phyloP scores from a whole-genome alignment of 2,888 invertebrate species.

The Eledona agricola region DNA sequence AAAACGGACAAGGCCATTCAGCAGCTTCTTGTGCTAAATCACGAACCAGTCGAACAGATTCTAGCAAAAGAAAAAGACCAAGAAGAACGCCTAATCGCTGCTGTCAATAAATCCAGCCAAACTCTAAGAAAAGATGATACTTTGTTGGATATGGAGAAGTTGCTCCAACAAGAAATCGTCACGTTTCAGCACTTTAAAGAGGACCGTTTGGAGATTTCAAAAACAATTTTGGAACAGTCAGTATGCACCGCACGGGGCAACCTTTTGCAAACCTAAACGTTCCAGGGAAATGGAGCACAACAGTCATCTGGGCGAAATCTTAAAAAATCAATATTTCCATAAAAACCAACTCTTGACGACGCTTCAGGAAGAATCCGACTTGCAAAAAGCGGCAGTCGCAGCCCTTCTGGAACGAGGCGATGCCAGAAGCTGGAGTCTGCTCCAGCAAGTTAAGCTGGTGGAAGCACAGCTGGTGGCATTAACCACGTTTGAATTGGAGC shows the following conservation, averaged over 20 bases:
- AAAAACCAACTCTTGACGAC: conserved; percentile 69
- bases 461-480: conserved; percentile 76
- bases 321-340: conserved; percentile 71
- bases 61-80: conserved; percentile 74
- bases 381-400: conserved; percentile 78
- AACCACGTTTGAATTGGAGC: conserved; percentile 77
- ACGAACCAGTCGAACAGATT: conserved; percentile 71
- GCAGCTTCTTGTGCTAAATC: conserved; percentile 70
- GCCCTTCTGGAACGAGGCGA: conserved; percentile 77
- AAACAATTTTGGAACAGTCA: conserved; percentile 72
- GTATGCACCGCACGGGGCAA: conserved; percentile 2
- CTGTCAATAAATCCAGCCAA: conserved; percentile 67
- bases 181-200: conserved; percentile 72
- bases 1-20: conserved; percentile 73
- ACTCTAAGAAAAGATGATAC: conserved; percentile 73
- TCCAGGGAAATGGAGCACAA: conserved; percentile 70
- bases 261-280: conserved; percentile 29
- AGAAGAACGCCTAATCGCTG: conserved; percentile 72
- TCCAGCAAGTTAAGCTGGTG: conserved; percentile 78
- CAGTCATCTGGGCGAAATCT: conserved; percentile 68
- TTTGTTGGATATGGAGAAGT: conserved; percentile 74
- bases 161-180: conserved; percentile 73
- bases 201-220: conserved; percentile 65
- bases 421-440: conserved; percentile 77
- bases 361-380: conserved; percentile 73